A percentile compares a stretch with the other conserved stretches of the same genome.
Evolutionary conservation across 2,888 invertebrate genomes (phyloP).

Genomic region (Acleris cristana): DNA sequence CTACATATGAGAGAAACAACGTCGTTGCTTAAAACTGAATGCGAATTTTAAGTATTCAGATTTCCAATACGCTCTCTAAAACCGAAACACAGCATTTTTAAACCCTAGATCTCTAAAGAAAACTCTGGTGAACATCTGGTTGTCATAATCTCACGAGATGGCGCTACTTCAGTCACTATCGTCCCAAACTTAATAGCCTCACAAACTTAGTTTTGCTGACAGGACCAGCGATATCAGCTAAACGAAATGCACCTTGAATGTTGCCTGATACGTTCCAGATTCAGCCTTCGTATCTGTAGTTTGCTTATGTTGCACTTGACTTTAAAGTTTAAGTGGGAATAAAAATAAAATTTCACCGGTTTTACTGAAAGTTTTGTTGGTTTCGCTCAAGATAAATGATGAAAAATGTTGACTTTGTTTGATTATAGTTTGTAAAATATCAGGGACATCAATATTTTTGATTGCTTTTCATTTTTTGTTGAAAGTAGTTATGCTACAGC

Average conservation of each 20-base stretch:
- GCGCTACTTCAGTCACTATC: background rate
- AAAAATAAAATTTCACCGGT: too few relatives aligned
- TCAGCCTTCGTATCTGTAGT: background rate
- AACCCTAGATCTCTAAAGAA: background rate
- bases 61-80: background rate
- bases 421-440: too few relatives aligned
- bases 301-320: background rate
- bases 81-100: background rate
- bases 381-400: too few relatives aligned
- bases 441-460: too few relatives aligned
- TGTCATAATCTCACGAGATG: background rate
- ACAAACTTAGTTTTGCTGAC: constrained; percentile 1
- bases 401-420: too few relatives aligned
- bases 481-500: too few relatives aligned
- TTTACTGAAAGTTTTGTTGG: too few relatives aligned
- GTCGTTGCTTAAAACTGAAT: too few relatives aligned
- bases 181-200: background rate
- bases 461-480: too few relatives aligned
- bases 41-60: too few relatives aligned
- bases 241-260: background rate
- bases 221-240: background rate
- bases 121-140: background rate
- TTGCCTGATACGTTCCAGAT: background rate
- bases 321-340: too few relatives aligned
- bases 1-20: too few relatives aligned